Conservation (phyloP, 2,888 invertebrate species). For the Yponomeuta plumbellus region DNA sequence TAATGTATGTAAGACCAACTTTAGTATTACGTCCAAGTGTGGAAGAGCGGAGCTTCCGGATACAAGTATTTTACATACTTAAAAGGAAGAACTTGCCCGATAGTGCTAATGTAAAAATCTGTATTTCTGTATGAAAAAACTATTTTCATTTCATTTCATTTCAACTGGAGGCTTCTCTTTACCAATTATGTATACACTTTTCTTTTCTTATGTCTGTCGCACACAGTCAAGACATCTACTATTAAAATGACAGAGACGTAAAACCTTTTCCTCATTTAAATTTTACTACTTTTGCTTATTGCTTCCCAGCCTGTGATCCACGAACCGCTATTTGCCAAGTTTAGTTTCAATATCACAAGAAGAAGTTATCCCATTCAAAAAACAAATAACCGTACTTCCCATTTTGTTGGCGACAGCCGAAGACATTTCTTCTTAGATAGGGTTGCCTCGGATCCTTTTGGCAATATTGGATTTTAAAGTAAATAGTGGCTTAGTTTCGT, state of each 20-base stretch:
- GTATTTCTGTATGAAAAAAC: too few relatives aligned
- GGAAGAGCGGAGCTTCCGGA: too few relatives aligned
- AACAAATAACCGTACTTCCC: slow-evolving; percentile 35
- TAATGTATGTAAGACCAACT: too few relatives aligned
- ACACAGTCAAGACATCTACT: too few relatives aligned
- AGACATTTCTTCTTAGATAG: background rate
- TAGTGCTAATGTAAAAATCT: too few relatives aligned
- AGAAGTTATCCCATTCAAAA: slow-evolving; percentile 34
- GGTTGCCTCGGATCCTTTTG: background rate
- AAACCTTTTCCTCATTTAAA: background rate
- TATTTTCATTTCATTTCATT: too few relatives aligned
- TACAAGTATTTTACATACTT: too few relatives aligned
- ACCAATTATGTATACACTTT: background rate
- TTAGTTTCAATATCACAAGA: slow-evolving; percentile 19
- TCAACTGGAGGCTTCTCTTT: too few relatives aligned
- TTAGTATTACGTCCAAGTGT: too few relatives aligned
- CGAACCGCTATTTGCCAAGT: slow-evolving; percentile 9
- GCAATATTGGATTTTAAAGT: background rate
- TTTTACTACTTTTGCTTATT: slow-evolving; percentile 3
- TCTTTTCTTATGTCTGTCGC: background rate
- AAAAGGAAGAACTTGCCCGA: too few relatives aligned
- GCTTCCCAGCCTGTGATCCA: background rate
- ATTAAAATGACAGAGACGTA: too few relatives aligned
- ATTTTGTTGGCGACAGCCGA: slow-evolving; percentile 18
- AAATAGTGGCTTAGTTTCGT: background rate